Conservation (phyloP, 2,888 invertebrate genomes). For the Plebejus anna region DNA sequence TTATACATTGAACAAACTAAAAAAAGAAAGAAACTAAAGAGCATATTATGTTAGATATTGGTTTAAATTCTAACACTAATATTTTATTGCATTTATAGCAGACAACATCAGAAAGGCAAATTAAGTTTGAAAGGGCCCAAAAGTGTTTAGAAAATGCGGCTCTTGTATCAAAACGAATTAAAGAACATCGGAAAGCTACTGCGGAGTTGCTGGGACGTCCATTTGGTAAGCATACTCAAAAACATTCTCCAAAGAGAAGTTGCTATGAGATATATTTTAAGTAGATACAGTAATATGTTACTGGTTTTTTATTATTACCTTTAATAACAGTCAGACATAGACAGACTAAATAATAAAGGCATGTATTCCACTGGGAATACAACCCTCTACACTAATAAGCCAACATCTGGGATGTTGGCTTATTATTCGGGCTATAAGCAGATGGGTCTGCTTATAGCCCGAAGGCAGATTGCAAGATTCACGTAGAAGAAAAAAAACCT, state of each 20-base stretch:
- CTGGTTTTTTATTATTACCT: neutral
- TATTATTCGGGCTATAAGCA: too few species aligned
- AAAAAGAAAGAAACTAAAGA: too few species aligned
- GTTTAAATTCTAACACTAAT: neutral
- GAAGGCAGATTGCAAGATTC: too few species aligned
- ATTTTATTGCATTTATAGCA: constrained; percentile 37
- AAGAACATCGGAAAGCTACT: constrained; percentile 73
- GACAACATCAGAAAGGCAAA: constrained; percentile 62
- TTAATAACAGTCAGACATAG: neutral
- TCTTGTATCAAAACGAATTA: constrained; percentile 71
- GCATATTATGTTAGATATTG: too few species aligned
- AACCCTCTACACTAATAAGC: too few species aligned
- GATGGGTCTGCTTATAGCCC: too few species aligned
- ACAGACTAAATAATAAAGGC: too few species aligned
- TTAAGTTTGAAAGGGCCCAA: constrained; percentile 70
- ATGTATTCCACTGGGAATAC: too few species aligned
- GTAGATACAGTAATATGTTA: neutral
- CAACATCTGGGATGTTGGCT: too few species aligned
- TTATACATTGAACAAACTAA: too few species aligned
- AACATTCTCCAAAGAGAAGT: neutral
- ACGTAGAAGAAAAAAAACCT: neutral
- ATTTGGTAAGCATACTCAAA: constrained; percentile 53
- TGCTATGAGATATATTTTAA: too few species aligned
- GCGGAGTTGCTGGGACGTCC: constrained; percentile 69
- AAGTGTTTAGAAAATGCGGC: constrained; percentile 76